phyloP scores from a whole-genome alignment of 2,113 vertebrate genomes.

The Desmodus rotundus region DNA sequence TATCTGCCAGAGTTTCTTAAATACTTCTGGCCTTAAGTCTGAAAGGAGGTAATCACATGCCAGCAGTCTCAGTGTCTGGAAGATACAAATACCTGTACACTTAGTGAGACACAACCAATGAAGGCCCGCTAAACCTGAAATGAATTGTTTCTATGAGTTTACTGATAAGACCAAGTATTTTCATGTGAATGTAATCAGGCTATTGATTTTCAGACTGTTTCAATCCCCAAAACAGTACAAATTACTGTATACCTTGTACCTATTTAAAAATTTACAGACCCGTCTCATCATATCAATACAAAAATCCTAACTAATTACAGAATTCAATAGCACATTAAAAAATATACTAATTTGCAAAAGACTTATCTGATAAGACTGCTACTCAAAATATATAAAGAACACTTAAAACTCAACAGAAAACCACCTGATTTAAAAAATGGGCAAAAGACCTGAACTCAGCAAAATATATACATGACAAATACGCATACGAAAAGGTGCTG shows the following conservation, averaged over 20 bases:
- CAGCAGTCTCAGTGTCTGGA: not conserved
- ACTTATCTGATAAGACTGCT: not conserved
- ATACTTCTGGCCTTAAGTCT: not conserved
- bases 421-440: too few species aligned
- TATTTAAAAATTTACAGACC: not conserved
- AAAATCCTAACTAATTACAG: not conserved
- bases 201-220: not conserved
- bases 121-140: not conserved
- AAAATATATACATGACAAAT: too few species aligned
- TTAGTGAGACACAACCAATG: not conserved
- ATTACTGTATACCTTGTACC: not conserved
- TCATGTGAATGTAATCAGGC: not conserved
- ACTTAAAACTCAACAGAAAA: not conserved
- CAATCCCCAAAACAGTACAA: not conserved
- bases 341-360: not conserved
- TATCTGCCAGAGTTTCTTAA: not conserved
- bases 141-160: not conserved
- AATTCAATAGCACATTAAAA: not conserved
- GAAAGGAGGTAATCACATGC: not conserved
- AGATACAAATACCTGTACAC: not conserved
- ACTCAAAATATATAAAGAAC: not conserved
- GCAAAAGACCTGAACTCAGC: too few species aligned
- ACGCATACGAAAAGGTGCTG: too few species aligned
- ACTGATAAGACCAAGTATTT: not conserved
- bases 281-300: not conserved